Base-by-base conservation (phyloP, 2,888 invertebrate genomes). In the Pardosa pseudoannulata region DNA sequence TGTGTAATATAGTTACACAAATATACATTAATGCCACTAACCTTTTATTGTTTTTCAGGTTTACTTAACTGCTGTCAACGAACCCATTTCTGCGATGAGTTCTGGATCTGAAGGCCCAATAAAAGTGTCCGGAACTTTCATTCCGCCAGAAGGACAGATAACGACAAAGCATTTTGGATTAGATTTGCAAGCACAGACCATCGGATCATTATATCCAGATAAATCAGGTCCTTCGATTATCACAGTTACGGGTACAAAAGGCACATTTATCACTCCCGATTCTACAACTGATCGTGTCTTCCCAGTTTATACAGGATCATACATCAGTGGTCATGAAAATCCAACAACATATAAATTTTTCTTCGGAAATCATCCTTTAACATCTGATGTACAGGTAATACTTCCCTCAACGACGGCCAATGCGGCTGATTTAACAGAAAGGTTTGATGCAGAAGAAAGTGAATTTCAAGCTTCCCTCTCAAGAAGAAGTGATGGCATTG, bases 291-390 rank as follows among this genome's bases (percentile, higher is more conserved):
- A 90, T 16, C 90, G 90, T 7, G 90, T 90, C 6, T 90, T 90
- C 88, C 90, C 90, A 74, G 90, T 91, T 13, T 90, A 91, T 85
- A 91, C 91, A 2, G 91, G 91, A 50, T 90, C 90, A 16, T 91
- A 91, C 80, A 88, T 90, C 16, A 90, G 90, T 80, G 80, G 80
- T 5, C 11, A 31, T 1, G 80, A 76, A 56, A 89, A 90, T 67
- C 87, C 88, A 7, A 90, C 90, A 50, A 91, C 91, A 0, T 91
- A 90, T 83, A 88, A 90, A 27, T 91, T 91, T 88, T 90, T 91
- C 89, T 91, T 91, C 88, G 91, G 91, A 1, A 91, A 91, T 70
- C 80, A 80, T 36, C 88, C 79, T 0, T 36, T 79, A 41, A 76
- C 78, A 6, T 67, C 81, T 3, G 64, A 74, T 36, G 80, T 80